phyloP scores from a whole-genome alignment of 2,797 vertebrate genomes.

The Molossus alvarezi region DNA sequence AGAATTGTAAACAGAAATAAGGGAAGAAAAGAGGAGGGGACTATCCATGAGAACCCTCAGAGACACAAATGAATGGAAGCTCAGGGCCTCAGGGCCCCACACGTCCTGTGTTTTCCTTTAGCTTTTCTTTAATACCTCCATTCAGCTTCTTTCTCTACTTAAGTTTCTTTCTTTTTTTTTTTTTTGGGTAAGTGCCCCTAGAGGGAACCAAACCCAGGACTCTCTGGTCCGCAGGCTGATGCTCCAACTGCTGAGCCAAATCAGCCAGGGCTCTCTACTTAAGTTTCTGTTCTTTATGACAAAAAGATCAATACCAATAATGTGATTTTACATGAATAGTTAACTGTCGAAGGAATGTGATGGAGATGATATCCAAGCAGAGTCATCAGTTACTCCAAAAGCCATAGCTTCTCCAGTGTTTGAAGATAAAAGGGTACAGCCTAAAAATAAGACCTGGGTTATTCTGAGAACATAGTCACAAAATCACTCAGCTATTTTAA shows the following conservation, averaged over 20 bases:
- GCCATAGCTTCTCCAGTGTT: background rate
- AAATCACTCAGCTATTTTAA: background rate
- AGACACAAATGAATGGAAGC: background rate
- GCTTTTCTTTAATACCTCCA: background rate
- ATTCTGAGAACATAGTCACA: background rate
- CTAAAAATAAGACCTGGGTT: background rate
- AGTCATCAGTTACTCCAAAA: constrained; percentile 6
- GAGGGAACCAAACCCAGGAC: too few relatives aligned
- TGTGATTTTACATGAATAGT: background rate
- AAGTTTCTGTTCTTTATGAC: background rate
- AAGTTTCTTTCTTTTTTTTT: background rate
- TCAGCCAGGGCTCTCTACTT: background rate
- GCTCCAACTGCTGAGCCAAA: too few relatives aligned
- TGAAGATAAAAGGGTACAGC: background rate
- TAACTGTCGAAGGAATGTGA: background rate
- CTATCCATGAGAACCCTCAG: background rate
- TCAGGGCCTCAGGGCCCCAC: accelerated
- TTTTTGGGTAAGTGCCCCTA: too few relatives aligned
- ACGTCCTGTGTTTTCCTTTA: background rate
- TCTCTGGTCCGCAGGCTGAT: too few relatives aligned
- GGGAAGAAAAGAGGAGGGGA: background rate
- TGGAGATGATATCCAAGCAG: background rate
- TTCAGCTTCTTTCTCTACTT: constrained; percentile 3
- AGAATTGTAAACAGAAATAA: background rate
- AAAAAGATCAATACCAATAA: background rate